These are phyloP conservation scores for Falco rusticolus DNA, from an alignment of 2,797 vertebrate genomes.

Conservation along the genomic window DNA sequence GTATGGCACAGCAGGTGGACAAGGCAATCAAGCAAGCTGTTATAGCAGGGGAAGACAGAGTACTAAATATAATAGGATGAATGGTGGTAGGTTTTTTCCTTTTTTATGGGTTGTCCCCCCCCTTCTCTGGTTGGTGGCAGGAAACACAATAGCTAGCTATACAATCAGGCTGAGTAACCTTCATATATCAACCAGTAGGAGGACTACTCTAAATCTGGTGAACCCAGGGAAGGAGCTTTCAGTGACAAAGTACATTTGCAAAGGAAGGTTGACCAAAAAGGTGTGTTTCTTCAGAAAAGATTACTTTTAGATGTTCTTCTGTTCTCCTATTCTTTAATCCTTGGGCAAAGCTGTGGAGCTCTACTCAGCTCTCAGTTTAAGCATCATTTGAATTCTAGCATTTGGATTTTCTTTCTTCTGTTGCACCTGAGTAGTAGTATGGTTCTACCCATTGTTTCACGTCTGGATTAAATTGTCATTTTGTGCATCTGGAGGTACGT, in stretches of 20 bases:
- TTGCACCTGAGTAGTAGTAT: slow-evolving; percentile 1
- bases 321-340: not conserved
- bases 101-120: not conserved
- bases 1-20: not conserved
- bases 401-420: not conserved
- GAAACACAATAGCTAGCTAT: not conserved
- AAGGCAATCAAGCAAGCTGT: slow-evolving; percentile 27
- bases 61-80: slow-evolving; percentile 2
- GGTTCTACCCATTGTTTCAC: slow-evolving; percentile 28
- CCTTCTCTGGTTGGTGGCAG: not conserved
- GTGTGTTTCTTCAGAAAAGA: not conserved
- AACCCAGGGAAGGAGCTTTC: not conserved
- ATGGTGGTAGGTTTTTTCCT: not conserved
- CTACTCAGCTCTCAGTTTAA: not conserved
- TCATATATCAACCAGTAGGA: not conserved
- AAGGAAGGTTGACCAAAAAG: not conserved
- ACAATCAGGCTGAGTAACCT: not conserved
- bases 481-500: slow-evolving; percentile 2
- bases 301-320: not conserved
- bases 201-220: not conserved
- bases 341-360: not conserved
- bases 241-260: not conserved
- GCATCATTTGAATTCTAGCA: not conserved
- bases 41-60: slow-evolving; percentile 17
- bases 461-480: not conserved